phyloP scores from a whole-genome alignment of 1,140 invertebrate species.

The Calycopis cecrops region DNA sequence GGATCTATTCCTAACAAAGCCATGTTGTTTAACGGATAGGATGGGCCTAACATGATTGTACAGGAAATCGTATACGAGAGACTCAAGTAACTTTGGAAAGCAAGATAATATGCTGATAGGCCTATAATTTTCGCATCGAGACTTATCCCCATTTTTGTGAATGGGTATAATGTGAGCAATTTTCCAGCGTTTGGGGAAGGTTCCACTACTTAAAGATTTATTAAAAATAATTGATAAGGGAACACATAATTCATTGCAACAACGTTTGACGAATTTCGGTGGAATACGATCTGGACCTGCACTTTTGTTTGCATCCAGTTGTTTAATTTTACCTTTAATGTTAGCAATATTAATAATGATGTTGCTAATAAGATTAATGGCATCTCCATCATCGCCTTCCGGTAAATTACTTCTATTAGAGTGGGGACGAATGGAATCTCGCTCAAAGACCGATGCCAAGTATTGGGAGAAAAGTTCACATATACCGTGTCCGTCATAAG shows the following conservation, averaged over 20 bases:
- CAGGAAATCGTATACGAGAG: conserved; percentile 4
- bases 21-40: too few species aligned
- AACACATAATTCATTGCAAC: conserved; percentile 8
- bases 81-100: conserved; percentile 7
- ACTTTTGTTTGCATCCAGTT: not conserved
- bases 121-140: conserved; percentile 21
- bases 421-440: too few species aligned
- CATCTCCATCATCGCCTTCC: not conserved
- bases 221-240: conserved; percentile 9
- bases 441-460: conserved; percentile 10
- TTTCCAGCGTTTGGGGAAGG: too few species aligned
- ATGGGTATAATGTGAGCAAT: conserved; percentile 19
- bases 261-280: conserved; percentile 17
- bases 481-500: too few species aligned
- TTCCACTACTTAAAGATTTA: too few species aligned
- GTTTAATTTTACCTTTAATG: conserved; percentile 12
- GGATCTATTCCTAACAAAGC: too few species aligned
- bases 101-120: conserved; percentile 5
- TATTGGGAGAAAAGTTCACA: not conserved
- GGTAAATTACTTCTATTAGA: not conserved
- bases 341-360: not conserved
- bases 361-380: not conserved
- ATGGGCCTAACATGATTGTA: conserved; percentile 9
- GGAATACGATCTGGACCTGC: conserved; percentile 19
- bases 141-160: conserved; percentile 21